phyloP scores from a whole-genome alignment of 1,140 invertebrate genomes.

The Drosophila saltans region DNA sequence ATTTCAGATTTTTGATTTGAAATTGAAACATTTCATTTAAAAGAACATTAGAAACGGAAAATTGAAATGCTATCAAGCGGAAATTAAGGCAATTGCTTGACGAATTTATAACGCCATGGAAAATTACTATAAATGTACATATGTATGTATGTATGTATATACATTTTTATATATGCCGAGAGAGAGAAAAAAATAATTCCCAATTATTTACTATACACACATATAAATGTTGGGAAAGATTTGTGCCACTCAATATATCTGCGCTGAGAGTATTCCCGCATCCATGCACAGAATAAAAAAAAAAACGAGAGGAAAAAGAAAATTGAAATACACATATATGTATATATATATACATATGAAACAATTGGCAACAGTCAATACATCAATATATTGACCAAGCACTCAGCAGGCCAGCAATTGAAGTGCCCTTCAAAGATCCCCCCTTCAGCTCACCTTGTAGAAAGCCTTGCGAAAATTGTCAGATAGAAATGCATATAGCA shows the following conservation, averaged over 20 bases:
- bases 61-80: constrained; percentile 38
- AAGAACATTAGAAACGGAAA: constrained; percentile 49
- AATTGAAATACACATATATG: background rate
- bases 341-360: constrained; percentile 12
- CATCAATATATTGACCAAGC: constrained; percentile 60
- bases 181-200: background rate
- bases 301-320: constrained; percentile 6
- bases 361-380: constrained; percentile 50
- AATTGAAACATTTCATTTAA: constrained; percentile 61
- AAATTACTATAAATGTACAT: background rate
- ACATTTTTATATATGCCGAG: background rate
- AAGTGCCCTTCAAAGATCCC: constrained; percentile 28
- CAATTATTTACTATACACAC: background rate
- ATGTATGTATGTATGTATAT: no score
- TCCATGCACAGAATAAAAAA: constrained; percentile 15
- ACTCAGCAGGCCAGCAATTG: constrained; percentile 37
- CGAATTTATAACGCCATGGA: constrained; percentile 8
- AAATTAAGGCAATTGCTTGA: constrained; percentile 23
- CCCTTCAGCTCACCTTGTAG: constrained; percentile 72
- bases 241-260: constrained; percentile 9
- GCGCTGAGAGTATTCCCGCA: constrained; percentile 20
- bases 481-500: constrained; percentile 87
- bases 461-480: constrained; percentile 83
- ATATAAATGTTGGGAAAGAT: background rate
- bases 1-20: constrained; percentile 55